These are phyloP conservation scores for Andricus grossulariae DNA, from an alignment of 1,140 invertebrate species.

Conservation along the genomic window DNA sequence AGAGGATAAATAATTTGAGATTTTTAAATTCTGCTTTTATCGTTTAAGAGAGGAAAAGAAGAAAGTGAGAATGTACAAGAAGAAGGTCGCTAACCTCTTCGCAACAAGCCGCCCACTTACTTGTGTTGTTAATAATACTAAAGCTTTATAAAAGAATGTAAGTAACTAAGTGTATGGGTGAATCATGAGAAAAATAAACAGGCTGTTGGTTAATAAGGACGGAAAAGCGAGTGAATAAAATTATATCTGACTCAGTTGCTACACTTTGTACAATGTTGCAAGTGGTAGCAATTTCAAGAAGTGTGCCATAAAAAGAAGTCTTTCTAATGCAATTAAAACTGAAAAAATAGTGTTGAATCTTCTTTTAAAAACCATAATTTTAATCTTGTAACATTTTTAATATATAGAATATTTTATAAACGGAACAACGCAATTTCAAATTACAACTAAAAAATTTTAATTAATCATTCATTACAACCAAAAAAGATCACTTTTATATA, in stretches of 20 bases:
- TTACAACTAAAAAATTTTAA: too few species aligned
- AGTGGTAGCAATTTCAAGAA: conserved; percentile 12
- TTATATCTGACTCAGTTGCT: conserved; percentile 3
- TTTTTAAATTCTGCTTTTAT: conserved; percentile 10
- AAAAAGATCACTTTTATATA: too few species aligned
- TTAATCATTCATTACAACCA: too few species aligned
- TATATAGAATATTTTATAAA: too few species aligned
- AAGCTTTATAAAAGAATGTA: neutral
- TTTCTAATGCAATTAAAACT: too few species aligned
- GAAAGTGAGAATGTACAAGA: neutral
- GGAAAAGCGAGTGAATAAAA: conserved; percentile 1
- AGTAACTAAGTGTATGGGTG: neutral
- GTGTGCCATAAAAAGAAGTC: neutral
- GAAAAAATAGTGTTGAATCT: too few species aligned
- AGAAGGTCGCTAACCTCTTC: conserved; percentile 7
- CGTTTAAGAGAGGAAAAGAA: neutral
- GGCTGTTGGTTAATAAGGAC: neutral
- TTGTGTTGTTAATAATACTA: neutral
- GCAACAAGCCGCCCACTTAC: conserved; percentile 1
- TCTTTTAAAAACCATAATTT: too few species aligned
- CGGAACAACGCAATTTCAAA: too few species aligned
- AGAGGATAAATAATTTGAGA: conserved; percentile 8
- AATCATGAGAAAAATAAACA: conserved; percentile 25
- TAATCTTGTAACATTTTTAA: too few species aligned
- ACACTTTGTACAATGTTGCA: neutral